These are phyloP conservation scores for Pyxicephalus adspersus DNA, from an alignment of 2,113 vertebrate species.

Conservation along the genomic window DNA sequence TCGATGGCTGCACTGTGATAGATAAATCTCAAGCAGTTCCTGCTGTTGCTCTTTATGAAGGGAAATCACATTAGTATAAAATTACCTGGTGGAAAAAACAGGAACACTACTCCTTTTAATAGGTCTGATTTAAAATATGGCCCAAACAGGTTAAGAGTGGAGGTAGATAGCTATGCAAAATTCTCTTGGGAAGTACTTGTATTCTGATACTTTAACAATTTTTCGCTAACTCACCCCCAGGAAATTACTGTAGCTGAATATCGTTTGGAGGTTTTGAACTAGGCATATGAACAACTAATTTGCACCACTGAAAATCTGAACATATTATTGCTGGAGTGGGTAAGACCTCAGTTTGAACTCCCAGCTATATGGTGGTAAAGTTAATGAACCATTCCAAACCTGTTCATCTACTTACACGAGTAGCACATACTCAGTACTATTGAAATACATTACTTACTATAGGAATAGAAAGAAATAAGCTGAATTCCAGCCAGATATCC, in stretches of 20 bases:
- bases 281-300: too few species aligned
- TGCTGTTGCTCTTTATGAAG: constrained; percentile 35
- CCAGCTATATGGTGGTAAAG: not conserved
- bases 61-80: constrained; percentile 48
- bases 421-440: too few species aligned
- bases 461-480: too few species aligned
- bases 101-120: constrained; percentile 13
- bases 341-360: not conserved
- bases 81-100: constrained; percentile 30
- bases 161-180: not conserved
- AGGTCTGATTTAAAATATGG: constrained; percentile 28
- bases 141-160: constrained; percentile 1
- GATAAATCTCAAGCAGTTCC: constrained; percentile 43
- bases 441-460: too few species aligned
- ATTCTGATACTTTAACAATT: constrained; percentile 12
- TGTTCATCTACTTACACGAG: too few species aligned
- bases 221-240: constrained; percentile 17
- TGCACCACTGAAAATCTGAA: not conserved
- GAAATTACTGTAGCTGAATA: constrained; percentile 43
- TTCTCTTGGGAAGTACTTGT: constrained; percentile 20
- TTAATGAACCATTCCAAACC: too few species aligned
- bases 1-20: constrained; percentile 18
- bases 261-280: not conserved
- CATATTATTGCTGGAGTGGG: not conserved
- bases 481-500: too few species aligned